These are phyloP conservation scores for Malurus leucopterus DNA, from an alignment of 2,797 vertebrate genomes.

Conservation along the genomic window DNA sequence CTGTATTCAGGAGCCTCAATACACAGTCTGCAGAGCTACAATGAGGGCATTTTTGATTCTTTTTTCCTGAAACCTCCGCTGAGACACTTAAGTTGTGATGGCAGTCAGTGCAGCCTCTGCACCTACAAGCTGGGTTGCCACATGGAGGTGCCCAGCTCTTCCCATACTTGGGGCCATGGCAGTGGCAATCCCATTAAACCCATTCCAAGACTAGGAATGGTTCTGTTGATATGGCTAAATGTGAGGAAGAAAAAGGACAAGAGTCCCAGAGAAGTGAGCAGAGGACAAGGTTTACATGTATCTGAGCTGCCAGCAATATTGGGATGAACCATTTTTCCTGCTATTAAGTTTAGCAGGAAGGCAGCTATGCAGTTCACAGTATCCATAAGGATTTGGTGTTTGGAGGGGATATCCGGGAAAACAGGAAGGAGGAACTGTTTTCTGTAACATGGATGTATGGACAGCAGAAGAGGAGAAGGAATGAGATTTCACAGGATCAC, in stretches of 20 bases:
- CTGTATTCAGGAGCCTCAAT: rapidly evolving
- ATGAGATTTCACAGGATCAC: neutral
- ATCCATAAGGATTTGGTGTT: neutral
- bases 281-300: neutral
- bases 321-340: neutral
- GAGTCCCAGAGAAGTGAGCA: neutral
- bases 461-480: neutral
- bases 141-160: neutral
- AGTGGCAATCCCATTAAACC: neutral
- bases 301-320: neutral
- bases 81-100: neutral
- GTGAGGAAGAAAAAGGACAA: neutral
- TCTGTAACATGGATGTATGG: neutral
- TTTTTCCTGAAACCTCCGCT: neutral
- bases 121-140: neutral
- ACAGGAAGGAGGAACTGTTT: neutral
- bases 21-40: neutral
- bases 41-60: neutral
- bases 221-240: neutral
- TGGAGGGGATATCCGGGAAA: neutral
- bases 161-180: neutral
- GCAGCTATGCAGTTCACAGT: neutral
- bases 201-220: too few relatives aligned
- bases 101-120: neutral
- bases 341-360: neutral